Base-by-base conservation (phyloP, 2,888 invertebrate species). In the Carpatolechia fugitivella region DNA sequence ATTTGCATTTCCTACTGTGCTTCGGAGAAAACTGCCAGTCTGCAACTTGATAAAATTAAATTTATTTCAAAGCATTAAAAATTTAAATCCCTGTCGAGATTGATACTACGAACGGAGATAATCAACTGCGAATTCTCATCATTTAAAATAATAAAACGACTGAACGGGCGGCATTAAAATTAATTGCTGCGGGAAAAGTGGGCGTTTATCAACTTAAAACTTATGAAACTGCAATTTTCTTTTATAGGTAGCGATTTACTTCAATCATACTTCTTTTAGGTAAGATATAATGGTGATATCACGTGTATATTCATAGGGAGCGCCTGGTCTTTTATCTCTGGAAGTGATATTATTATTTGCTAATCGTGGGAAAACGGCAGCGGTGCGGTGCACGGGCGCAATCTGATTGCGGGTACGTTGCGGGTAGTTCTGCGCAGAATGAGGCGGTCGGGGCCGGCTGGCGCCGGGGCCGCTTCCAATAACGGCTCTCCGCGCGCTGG, bases 361-460 rank as follows among this genome's bases (percentile, higher is more conserved):
- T 18, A 40, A 51, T 20, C 40, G 49, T 49, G 49, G 49, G 49
- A 49, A 49, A 10, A n/a, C 6, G 35, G 31, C 44, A n/a, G 44
- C 44, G 3, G 46, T n/a, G 6, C 29, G 47, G 31, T 31, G 40
- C 40, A 30, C 24, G 30, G 30, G 10, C 49, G 35, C 49, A 80
- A 74, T 79, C 76, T 69, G 77, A 78, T 80, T 75, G 76, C 60
- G 70, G 74, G 14, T n/a, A 60, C 57, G 60, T 40, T 56, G 52
- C 58, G 50, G 24, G 24, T 24, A 24, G 24, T 24, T 6, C 3
- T 24, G 24, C 24, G 24, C 24, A 24, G 6, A 24, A 24, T n/a
- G n/a, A n/a, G n/a, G n/a, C n/a, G n/a, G n/a, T n/a, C n/a, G n/a
- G n/a, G n/a, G n/a, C n/a, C n/a, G n/a, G n/a, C n/a, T n/a, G n/a